Percentiles rank a stretch among this genome's conserved stretches.
Evolutionary conservation across 2,888 invertebrate genomes (phyloP).

Genomic region (Oxystoma pomonae): DNA sequence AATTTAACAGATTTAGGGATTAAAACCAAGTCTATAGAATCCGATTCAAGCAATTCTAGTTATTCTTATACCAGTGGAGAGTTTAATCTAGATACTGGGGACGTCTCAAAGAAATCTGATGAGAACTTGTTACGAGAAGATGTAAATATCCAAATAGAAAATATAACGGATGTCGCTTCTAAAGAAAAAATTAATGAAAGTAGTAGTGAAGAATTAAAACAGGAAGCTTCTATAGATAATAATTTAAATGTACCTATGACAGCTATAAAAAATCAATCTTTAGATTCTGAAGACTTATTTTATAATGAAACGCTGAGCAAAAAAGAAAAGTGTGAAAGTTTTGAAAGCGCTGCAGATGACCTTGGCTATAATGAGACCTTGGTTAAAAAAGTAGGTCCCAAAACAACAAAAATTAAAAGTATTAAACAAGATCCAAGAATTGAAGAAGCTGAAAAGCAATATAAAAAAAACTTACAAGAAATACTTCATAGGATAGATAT

Average conservation of each 20-base stretch:
- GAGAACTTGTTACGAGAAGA: neutral
- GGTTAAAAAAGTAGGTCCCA: neutral
- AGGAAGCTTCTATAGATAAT: neutral
- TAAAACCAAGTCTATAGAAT: neutral
- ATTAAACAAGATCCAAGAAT: slow-evolving; percentile 13
- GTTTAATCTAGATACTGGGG: slow-evolving; percentile 28
- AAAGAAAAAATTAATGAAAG: too few species aligned
- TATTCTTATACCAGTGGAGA: slow-evolving; percentile 27
- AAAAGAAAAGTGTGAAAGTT: slow-evolving; percentile 5
- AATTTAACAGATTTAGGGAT: neutral
- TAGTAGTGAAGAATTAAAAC: neutral
- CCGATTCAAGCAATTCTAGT: slow-evolving; percentile 3
- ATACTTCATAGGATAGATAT: slow-evolving; percentile 14
- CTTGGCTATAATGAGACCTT: neutral
- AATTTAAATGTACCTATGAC: too few species aligned
- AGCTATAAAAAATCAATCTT: neutral
- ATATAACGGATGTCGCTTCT: neutral
- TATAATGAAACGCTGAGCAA: slow-evolving; percentile 27
- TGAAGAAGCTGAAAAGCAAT: slow-evolving; percentile 10
- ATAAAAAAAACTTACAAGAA: slow-evolving; percentile 14
- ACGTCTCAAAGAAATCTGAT: slow-evolving; percentile 7
- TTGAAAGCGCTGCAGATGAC: neutral
- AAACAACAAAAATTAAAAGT: neutral
- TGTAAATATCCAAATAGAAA: too few species aligned
- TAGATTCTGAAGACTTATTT: slow-evolving; percentile 19